Percentiles rank a stretch among this genome's conserved stretches.
Evolutionary conservation across 2,888 invertebrate genomes (phyloP).

Genomic region (Noctua janthina): DNA sequence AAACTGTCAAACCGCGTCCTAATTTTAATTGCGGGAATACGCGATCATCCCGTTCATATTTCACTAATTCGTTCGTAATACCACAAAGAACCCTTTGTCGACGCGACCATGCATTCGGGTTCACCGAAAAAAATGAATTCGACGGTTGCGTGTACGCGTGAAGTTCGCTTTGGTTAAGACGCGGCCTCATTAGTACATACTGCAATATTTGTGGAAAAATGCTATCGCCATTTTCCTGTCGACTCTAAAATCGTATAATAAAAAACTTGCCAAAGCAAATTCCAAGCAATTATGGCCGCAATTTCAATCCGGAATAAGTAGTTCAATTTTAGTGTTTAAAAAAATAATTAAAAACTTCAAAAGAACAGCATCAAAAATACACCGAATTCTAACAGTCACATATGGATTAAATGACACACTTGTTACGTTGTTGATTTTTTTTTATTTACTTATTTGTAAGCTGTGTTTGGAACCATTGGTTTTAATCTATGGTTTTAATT

Average conservation of each 20-base stretch:
- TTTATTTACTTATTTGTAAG: slow-evolving; percentile 84
- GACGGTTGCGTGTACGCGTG: not conserved
- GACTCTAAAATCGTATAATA: not conserved
- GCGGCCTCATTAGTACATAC: not conserved
- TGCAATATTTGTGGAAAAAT: not conserved
- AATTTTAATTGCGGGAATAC: not conserved
- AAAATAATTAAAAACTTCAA: slow-evolving; percentile 8
- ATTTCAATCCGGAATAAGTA: not conserved
- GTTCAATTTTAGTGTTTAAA: slow-evolving; percentile 22
- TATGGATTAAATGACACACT: slow-evolving; percentile 74
- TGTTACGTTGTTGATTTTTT: slow-evolving; percentile 88
- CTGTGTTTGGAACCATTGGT: slow-evolving; percentile 81
- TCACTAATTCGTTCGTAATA: not conserved
- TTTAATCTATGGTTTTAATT: slow-evolving; percentile 75
- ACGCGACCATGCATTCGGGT: not conserved
- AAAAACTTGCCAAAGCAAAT: slow-evolving; percentile 9
- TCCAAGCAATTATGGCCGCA: not conserved
- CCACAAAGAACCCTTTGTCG: not conserved
- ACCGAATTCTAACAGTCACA: slow-evolving; percentile 71
- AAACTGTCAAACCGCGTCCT: not conserved
- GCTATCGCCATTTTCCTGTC: not conserved
- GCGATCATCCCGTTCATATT: not conserved
- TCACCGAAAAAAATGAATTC: not conserved
- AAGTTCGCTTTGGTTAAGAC: not conserved
- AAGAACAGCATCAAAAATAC: slow-evolving; percentile 59